Base-by-base conservation (phyloP, 2,113 vertebrate species). In the Salvator merianae region DNA sequence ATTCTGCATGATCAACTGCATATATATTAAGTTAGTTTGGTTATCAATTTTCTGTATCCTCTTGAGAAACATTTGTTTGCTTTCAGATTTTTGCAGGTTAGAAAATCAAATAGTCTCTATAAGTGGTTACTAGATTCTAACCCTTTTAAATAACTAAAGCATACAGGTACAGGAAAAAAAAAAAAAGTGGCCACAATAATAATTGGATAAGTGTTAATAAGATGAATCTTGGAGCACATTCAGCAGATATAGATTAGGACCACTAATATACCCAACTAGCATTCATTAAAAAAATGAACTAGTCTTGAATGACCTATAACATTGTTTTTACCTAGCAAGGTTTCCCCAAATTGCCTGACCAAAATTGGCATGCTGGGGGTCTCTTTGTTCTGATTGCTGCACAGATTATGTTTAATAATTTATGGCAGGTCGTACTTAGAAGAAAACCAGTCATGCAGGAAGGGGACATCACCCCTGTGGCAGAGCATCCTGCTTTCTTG, bases 381-480 rank as follows among this genome's bases (percentile, higher is more conserved):
- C 76, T 82, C 81, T 95, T 90, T 95, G 86, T 90, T 93, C 40
- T 18, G 10, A 75, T 63, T 47, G 14, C 7, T 88, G 59, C 66
- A 16, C 86, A 84, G 91, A 89, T 91, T 93, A 89, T 84, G 40
- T 82, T 90, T 95, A 93, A 96, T 93, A 83, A 95, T 84, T 94
- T 94, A 94, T 94, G 95, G 95, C 94, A 95, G 86, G 68, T n/a
- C n/a, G n/a, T 28, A 71, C 82, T 82, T 85, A 93, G 81, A 84
- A 83, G 91, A 91, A 95, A 95, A 89, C 55, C 91, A 93, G 89
- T 94, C 92, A 95, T 62, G 90, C 91, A 94, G 81, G 88, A 95
- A 96, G 92, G 91, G 43, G 43, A 85, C 92, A 93, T 93, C 85
- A 91, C 90, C 93, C 82, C 92, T 91, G 82, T 34, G 81, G 53